Conservation (phyloP, 1,140 invertebrate genomes). For the Epicauta chinensis region DNA sequence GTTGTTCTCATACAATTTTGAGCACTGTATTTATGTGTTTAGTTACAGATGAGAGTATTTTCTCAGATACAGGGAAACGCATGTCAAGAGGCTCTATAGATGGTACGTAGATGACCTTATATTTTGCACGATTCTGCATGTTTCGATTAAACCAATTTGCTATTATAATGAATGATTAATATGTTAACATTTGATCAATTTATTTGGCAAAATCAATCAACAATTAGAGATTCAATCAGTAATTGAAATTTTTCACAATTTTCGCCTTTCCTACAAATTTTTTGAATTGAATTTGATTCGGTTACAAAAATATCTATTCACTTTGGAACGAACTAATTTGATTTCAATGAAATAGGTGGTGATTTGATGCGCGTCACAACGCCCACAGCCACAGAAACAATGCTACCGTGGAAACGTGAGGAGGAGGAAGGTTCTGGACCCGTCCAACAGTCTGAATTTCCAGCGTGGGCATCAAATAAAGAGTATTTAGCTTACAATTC, state of each 20-base stretch:
- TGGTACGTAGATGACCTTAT: constrained; percentile 32
- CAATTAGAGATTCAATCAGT: no score
- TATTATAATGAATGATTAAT: no score
- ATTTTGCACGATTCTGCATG: constrained; percentile 1
- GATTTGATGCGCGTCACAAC: constrained; percentile 69
- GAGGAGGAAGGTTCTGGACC: constrained; percentile 59
- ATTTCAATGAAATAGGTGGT: constrained; percentile 26
- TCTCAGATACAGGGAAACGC: constrained; percentile 39
- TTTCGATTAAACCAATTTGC: no score
- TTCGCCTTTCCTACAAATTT: no score
- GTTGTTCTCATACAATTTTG: constrained; percentile 3
- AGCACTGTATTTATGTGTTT: constrained; percentile 26
- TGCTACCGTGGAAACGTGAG: constrained; percentile 84
- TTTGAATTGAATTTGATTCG: no score
- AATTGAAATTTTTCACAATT: no score
- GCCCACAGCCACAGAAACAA: constrained; percentile 75
- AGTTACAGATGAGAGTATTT: constrained; percentile 44
- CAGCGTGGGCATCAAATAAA: constrained; percentile 86
- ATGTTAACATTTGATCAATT: no score
- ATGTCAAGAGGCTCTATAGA: constrained; percentile 42
- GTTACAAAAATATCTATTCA: no score
- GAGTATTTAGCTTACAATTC: constrained; percentile 89
- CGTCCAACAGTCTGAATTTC: constrained; percentile 83
- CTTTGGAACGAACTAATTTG: background rate
- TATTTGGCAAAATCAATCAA: no score